Evolutionary conservation across 2,797 vertebrate species (phyloP).

Genomic region (Neopelma chrysocephalum): DNA sequence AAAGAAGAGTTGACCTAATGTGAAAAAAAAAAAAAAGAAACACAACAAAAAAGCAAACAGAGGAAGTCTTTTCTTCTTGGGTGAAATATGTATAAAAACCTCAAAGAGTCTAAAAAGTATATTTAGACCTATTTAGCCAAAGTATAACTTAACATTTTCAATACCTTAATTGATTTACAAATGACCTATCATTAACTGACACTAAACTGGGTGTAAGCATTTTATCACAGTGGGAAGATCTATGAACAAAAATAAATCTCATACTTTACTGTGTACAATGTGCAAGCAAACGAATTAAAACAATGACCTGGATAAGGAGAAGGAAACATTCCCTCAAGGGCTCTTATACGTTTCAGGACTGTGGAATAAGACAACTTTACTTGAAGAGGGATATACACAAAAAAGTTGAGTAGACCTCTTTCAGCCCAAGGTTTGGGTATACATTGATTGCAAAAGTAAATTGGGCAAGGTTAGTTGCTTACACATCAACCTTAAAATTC

Average conservation of each 20-base stretch:
- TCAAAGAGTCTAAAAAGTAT: neutral
- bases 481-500: neutral
- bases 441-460: neutral
- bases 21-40: neutral
- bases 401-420: neutral
- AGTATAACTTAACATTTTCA: conserved; percentile 20
- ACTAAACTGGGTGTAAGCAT: neutral
- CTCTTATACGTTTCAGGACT: neutral
- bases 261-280: neutral
- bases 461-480: neutral
- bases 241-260: neutral
- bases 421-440: neutral
- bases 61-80: neutral
- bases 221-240: neutral
- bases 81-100: neutral
- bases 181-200: conserved; percentile 1
- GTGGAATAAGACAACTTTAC: neutral
- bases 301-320: neutral
- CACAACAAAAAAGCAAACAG: neutral
- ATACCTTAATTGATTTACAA: conserved; percentile 16
- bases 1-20: neutral
- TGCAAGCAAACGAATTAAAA: neutral
- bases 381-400: neutral
- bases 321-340: neutral
- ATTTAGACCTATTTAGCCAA: neutral